Evolutionary conservation across 2,797 vertebrate species (phyloP).

Genomic region (Ciconia nigra): DNA sequence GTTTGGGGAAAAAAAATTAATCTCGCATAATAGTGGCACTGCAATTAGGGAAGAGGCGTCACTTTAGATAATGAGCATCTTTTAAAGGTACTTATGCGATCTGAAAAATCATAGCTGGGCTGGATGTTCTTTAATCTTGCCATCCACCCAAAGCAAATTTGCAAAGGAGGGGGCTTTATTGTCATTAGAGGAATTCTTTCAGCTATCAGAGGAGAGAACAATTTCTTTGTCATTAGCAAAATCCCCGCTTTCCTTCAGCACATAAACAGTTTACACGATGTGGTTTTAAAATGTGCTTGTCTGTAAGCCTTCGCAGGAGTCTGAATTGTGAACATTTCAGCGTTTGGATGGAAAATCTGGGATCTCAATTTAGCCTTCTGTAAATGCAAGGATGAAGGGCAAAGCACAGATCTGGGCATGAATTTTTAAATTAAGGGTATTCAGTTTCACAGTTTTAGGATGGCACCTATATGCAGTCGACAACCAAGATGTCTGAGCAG

Average conservation of each 20-base stretch:
- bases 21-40: neutral
- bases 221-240: constrained; percentile 61
- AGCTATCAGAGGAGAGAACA: constrained; percentile 11
- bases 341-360: constrained; percentile 66
- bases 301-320: constrained; percentile 49
- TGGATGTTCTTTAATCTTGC: constrained; percentile 29
- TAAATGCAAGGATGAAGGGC: constrained; percentile 67
- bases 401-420: constrained; percentile 69
- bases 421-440: constrained; percentile 72
- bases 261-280: constrained; percentile 46
- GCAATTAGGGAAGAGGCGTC: constrained; percentile 24
- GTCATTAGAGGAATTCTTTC: constrained; percentile 40
- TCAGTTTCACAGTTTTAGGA: constrained; percentile 69
- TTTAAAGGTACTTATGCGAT: constrained; percentile 33
- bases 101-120: constrained; percentile 37
- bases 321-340: constrained; percentile 60
- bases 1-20: neutral
- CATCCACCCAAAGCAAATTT: constrained; percentile 28
- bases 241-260: constrained; percentile 23
- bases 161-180: neutral
- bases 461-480: constrained; percentile 67
- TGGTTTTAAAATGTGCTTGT: constrained; percentile 53
- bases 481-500: constrained; percentile 70
- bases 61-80: constrained; percentile 24
- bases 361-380: constrained; percentile 66